Base-by-base conservation (phyloP, 2,888 invertebrate genomes). In the Drosophila suboccidentalis region DNA sequence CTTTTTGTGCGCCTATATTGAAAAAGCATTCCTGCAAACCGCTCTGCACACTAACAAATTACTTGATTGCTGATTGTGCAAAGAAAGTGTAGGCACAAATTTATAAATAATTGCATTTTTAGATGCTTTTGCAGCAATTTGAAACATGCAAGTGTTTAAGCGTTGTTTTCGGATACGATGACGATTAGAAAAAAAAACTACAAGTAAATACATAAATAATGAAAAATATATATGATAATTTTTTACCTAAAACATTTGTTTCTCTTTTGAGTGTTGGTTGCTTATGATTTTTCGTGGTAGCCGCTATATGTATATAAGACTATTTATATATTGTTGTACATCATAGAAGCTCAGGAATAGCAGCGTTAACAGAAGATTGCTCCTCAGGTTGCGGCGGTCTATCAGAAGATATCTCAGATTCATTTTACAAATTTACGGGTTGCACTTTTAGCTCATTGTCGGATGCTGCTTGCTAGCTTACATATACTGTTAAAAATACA, bases 161-260 rank as follows among this genome's bases (percentile, higher is more conserved):
- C 72, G 66, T 82, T 86, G 70, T 87, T 89, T 89, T 87, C 75
- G 65, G 63, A 65, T 57, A 68, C 64, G 70, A 72, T 67, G 67
- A 86, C 73, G 73, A 82, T 73, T 82, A 82, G 82, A 81, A 57
- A 62, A 55, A 41, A 74, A 68, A 71, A 78, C 71, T 76, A 84
- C 65, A 77, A 83, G 69, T 66, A 79, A 66, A 66, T 58, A 65
- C 69, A 62, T 55, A 26, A 57, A 49, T 55, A 81, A 67, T 80
- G 46, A 69, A 67, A 72, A 86, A 80, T 81, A 89, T 82, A 87
- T 88, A 88, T 71, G 36, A 85, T 88, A 90, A 90, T 88, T 86
- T 86, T 86, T 88, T 86, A 86, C 86, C 83, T 86, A 78, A 78
- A 57, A 15, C 34, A 26, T 6, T 22, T 47, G 50, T 43, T 49